Evolutionary conservation across 1,140 invertebrate species (phyloP).

Genomic region (Drosophila nasuta): DNA sequence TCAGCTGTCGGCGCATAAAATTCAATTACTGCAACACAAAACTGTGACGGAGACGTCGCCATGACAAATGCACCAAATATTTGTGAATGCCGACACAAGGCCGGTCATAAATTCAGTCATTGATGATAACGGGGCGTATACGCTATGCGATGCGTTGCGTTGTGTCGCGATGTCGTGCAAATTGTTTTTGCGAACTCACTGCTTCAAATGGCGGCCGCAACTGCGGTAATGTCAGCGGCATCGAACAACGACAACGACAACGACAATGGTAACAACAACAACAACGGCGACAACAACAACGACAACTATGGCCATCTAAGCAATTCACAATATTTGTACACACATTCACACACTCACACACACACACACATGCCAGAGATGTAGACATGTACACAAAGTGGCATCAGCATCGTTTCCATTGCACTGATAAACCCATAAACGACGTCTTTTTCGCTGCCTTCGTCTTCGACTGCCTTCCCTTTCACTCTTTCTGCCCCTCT

Average conservation of each 20-base stretch:
- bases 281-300: neutral
- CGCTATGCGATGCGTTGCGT: conserved; percentile 49
- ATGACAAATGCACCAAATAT: conserved; percentile 51
- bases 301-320: conserved; percentile 20
- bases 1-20: conserved; percentile 57
- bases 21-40: conserved; percentile 55
- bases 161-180: conserved; percentile 32
- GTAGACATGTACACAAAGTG: conserved; percentile 32
- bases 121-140: conserved; percentile 67
- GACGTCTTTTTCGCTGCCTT: conserved; percentile 44
- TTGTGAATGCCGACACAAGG: conserved; percentile 50
- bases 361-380: conserved; percentile 1
- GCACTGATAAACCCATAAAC: conserved; percentile 66
- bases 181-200: conserved; percentile 36
- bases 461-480: neutral
- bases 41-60: neutral
- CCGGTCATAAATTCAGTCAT: conserved; percentile 61
- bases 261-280: neutral
- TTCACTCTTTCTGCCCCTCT: conserved; percentile 1
- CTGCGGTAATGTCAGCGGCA: conserved; percentile 7
- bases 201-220: conserved; percentile 11
- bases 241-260: conserved; percentile 5
- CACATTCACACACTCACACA: conserved; percentile 7
- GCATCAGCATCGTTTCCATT: conserved; percentile 52
- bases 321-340: conserved; percentile 62